Evolutionary conservation across 2,113 vertebrate genomes (phyloP).

Genomic region (Paedocypris sp.): DNA sequence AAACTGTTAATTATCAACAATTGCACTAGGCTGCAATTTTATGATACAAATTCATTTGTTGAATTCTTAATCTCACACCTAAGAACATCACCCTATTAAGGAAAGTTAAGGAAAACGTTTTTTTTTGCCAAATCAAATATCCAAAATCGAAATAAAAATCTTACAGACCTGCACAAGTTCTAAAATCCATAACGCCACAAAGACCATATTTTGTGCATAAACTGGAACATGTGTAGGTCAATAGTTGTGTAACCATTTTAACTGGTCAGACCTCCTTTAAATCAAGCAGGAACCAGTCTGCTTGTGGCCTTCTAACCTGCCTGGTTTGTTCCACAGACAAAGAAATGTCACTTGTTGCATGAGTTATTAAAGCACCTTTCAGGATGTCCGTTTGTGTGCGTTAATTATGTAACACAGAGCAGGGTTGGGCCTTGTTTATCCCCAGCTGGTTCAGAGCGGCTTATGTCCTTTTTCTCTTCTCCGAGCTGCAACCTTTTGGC

Average conservation of each 20-base stretch:
- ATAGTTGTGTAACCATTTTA: neutral
- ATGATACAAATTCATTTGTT: too few species aligned
- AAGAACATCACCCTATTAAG: too few species aligned
- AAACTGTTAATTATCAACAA: too few species aligned
- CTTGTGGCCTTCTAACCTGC: constrained; percentile 28
- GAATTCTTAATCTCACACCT: too few species aligned
- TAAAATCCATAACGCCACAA: too few species aligned
- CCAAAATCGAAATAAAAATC: too few species aligned
- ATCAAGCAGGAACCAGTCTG: neutral
- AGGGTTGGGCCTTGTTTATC: constrained; percentile 13
- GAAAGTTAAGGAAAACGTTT: too few species aligned
- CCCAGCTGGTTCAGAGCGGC: neutral
- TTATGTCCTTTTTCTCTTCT: constrained; percentile 41
- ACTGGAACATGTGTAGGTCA: too few species aligned
- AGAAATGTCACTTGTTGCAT: neutral
- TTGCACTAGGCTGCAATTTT: too few species aligned
- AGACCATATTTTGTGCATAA: too few species aligned
- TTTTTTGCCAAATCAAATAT: too few species aligned
- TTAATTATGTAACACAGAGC: constrained; percentile 39
- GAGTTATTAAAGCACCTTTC: neutral
- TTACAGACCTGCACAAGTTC: too few species aligned
- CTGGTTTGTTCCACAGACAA: neutral
- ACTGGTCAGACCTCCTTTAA: neutral
- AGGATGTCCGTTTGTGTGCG: neutral
- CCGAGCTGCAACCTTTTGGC: constrained; percentile 38